These are phyloP conservation scores for Argyra leucocephala DNA, from an alignment of 2,888 invertebrate species.

Conservation along the genomic window DNA sequence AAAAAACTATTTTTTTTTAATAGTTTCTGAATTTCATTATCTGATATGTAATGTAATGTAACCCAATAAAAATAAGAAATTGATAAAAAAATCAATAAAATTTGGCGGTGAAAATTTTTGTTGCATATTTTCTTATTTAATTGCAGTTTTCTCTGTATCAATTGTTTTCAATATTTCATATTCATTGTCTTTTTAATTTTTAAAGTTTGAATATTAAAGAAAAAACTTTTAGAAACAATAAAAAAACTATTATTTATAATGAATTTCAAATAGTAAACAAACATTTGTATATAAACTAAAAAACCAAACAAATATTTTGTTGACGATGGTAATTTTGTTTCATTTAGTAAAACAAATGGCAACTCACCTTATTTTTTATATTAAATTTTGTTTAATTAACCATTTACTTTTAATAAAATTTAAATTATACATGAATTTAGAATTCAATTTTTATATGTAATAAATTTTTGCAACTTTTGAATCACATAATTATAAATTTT, in stretches of 20 bases:
- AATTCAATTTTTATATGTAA: not conserved
- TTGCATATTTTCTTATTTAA: not conserved
- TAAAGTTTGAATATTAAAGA: too few species aligned
- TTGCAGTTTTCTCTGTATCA: too few species aligned
- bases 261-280: not conserved
- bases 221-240: too few species aligned
- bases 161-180: too few species aligned
- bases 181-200: too few species aligned
- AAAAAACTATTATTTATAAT: not conserved
- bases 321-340: not conserved
- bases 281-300: not conserved
- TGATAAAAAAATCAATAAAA: constrained; percentile 12
- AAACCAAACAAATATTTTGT: constrained; percentile 2
- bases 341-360: not conserved
- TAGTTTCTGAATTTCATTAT: too few species aligned
- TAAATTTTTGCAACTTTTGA: not conserved
- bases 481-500: constrained; percentile 1
- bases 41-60: not conserved
- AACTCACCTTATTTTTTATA: not conserved
- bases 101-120: constrained; percentile 8
- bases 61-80: not conserved
- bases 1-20: too few species aligned
- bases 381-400: not conserved
- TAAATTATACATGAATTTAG: not conserved
- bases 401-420: not conserved